phyloP scores from a whole-genome alignment of 2,888 invertebrate genomes.

The Cerastis leucographa region DNA sequence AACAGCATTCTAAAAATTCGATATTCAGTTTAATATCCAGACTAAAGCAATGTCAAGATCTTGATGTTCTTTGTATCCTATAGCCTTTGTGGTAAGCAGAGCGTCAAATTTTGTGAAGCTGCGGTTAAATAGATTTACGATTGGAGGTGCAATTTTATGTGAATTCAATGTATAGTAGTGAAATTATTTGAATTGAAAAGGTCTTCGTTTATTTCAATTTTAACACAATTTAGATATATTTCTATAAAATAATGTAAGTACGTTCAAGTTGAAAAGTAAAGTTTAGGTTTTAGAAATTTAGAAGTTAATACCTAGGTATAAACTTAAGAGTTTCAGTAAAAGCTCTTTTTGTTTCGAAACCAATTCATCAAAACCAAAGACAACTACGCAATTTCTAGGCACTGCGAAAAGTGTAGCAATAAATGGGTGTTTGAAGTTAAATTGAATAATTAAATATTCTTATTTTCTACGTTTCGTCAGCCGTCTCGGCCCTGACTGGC shows the following conservation, averaged over 20 bases:
- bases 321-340: background rate
- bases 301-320: background rate
- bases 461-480: background rate
- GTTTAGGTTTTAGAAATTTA: background rate
- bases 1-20: background rate
- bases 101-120: slow-evolving; percentile 37
- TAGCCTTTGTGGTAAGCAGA: slow-evolving; percentile 43
- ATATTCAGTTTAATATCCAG: background rate
- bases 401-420: background rate
- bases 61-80: slow-evolving; percentile 60
- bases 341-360: background rate
- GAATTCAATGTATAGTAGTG: background rate
- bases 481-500: background rate
- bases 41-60: slow-evolving; percentile 58
- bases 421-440: background rate
- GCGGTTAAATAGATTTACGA: slow-evolving; percentile 1
- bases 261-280: background rate
- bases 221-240: background rate
- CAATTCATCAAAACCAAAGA: background rate
- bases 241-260: background rate
- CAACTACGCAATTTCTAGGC: background rate
- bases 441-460: background rate
- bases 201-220: no score
- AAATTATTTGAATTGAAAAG: background rate
- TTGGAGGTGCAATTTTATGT: background rate